A percentile compares a stretch with the other conserved stretches of the same genome.
Conservation (phyloP, 2,888 invertebrate genomes). For the Pachydiplax longipennis region DNA sequence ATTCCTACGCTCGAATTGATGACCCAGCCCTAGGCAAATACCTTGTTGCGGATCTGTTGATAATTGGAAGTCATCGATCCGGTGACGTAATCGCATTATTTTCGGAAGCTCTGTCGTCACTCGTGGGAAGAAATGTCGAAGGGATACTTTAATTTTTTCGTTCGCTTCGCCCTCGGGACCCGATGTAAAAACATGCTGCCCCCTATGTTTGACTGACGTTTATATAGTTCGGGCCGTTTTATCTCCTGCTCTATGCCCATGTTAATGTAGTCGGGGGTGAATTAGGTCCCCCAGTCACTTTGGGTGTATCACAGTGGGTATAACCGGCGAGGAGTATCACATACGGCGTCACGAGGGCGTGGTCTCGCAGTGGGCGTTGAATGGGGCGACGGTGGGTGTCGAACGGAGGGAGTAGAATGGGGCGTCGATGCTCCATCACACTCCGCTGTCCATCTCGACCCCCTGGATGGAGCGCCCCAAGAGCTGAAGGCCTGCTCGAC, state of each 20-base stretch:
- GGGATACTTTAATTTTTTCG: background rate
- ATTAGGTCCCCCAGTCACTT: background rate
- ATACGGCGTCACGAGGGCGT: background rate
- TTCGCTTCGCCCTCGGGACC: background rate
- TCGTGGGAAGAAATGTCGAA: background rate
- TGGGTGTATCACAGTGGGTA: conserved; percentile 25
- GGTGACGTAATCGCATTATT: background rate
- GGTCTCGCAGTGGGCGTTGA: background rate
- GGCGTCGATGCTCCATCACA: background rate
- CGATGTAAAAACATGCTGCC: background rate
- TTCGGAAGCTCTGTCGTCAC: background rate
- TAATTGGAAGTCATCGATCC: background rate
- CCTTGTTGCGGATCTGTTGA: background rate
- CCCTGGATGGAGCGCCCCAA: background rate
- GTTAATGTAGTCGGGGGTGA: background rate
- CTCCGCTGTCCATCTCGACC: background rate
- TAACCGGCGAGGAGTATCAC: conserved; percentile 3
- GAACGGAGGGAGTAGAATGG: background rate
- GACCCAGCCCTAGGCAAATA: background rate
- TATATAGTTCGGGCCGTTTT: background rate
- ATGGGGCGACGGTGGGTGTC: background rate
- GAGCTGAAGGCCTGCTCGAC: background rate
- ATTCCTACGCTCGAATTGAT: background rate
- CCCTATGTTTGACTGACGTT: background rate
- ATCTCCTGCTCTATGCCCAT: background rate